Conservation (phyloP, 1,140 invertebrate genomes). For the Drosophila chauvacae region DNA sequence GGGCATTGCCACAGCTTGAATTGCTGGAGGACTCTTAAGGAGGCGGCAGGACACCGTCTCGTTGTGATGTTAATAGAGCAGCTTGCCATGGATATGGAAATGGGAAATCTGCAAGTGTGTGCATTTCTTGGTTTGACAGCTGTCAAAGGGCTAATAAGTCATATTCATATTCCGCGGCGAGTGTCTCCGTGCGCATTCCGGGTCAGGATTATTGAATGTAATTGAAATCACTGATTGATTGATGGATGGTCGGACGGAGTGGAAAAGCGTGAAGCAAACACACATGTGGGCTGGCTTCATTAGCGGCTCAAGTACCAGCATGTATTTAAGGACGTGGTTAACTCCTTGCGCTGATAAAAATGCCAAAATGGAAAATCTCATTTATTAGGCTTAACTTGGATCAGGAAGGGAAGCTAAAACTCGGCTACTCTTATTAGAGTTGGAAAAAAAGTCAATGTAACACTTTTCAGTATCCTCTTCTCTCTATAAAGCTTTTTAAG, state of each 20-base stretch:
- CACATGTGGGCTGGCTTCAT: slow-evolving; percentile 55
- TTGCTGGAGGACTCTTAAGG: slow-evolving; percentile 28
- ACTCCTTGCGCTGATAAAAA: slow-evolving; percentile 3
- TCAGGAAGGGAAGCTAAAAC: neutral
- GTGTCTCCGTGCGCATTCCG: slow-evolving; percentile 40
- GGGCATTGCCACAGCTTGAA: slow-evolving; percentile 3
- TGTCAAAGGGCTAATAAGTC: slow-evolving; percentile 80
- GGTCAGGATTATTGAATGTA: slow-evolving; percentile 64
- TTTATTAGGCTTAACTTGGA: neutral
- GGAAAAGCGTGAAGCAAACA: slow-evolving; percentile 21
- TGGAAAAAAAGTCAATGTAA: too few species aligned
- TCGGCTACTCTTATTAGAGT: neutral
- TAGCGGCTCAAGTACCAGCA: slow-evolving; percentile 44
- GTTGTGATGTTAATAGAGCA: slow-evolving; percentile 67
- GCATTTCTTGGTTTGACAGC: slow-evolving; percentile 70
- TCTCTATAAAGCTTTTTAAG: neutral
- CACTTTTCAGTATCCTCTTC: neutral
- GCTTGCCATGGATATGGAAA: slow-evolving; percentile 12
- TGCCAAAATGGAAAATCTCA: neutral
- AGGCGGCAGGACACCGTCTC: slow-evolving; percentile 36
- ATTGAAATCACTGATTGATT: slow-evolving; percentile 62
- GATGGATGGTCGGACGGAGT: slow-evolving; percentile 14
- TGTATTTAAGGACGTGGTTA: slow-evolving; percentile 3
- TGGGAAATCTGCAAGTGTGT: slow-evolving; percentile 55
- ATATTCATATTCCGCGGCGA: slow-evolving; percentile 59